Percentiles rank a stretch among this genome's conserved stretches.
phyloP scores from a whole-genome alignment of 2,888 invertebrate species.

The Sclerodermus sp. region DNA sequence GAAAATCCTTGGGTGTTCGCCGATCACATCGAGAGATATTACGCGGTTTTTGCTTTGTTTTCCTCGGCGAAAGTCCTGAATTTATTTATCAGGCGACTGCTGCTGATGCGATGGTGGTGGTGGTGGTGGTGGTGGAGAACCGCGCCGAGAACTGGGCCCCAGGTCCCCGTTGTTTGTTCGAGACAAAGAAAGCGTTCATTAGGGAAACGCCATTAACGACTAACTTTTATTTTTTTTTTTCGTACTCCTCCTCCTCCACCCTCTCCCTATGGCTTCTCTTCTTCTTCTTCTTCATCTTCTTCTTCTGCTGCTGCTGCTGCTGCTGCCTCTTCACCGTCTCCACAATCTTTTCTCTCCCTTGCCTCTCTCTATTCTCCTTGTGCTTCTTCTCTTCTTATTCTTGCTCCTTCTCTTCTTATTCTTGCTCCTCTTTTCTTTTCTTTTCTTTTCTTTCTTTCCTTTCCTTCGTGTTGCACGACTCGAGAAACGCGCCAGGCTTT shows the following conservation, averaged over 20 bases:
- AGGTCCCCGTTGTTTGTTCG: constrained; percentile 39
- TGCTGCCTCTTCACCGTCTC: too few species aligned
- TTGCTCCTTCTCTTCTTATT: neutral
- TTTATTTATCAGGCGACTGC: constrained; percentile 31
- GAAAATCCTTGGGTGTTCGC: too few species aligned
- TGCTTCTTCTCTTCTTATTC: constrained; percentile 13
- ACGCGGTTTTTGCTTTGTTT: too few species aligned
- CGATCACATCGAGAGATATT: too few species aligned
- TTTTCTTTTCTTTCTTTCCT: too few species aligned
- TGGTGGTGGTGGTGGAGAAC: neutral
- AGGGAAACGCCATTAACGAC: constrained; percentile 51
- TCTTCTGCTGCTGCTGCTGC: constrained; percentile 25
- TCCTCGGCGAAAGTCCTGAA: constrained; percentile 17
- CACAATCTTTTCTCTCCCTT: too few species aligned
- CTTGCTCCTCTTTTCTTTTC: neutral
- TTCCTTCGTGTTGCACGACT: neutral
- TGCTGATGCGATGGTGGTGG: constrained; percentile 2
- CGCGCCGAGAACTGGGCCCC: constrained; percentile 30
- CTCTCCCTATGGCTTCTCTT: neutral
- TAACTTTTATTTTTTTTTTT: constrained; percentile 29
- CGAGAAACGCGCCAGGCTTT: neutral
- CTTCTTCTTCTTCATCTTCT: neutral
- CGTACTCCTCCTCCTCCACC: neutral
- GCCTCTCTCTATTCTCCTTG: too few species aligned
- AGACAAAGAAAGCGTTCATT: constrained; percentile 54